Evolutionary conservation across 2,888 invertebrate genomes (phyloP), one percentile per base, ranked within the genome.

Genomic region (Artemia sp.): DNA sequence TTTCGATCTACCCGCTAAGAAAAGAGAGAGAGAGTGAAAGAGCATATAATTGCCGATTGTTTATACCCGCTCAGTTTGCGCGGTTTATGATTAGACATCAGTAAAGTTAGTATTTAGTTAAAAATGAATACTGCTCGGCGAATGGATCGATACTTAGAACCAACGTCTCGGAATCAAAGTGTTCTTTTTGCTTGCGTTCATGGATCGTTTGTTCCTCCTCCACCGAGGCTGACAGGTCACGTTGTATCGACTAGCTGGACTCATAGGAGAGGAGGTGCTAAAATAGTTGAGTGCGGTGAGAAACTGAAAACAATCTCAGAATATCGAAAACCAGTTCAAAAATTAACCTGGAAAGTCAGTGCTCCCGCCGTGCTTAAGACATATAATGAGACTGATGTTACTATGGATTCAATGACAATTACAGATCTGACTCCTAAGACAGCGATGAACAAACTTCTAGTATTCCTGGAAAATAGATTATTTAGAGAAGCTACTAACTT

Each of bases 401-500:
- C 75, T 10, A 74, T 75, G 38, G 74, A 75, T 67, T 74, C 75
- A 14, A 77, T 77, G 75, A 76, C 77, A 0, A 77, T 78, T 64
- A 74, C 76, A 9, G 81, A 81, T 70, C 77, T 81, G 52, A 79
- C 79, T 69, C 81, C 82, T 4, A 76, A 80, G 50, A 79, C 81
- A 72, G 82, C 82, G 51, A 66, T 66, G 14, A 51, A 70, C 38
- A 72, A 79, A 73, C 80, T 93, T 74, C 82, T 92, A 76, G 82
- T 91, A 70, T 80, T 93, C 74, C 88, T 91, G 74, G 93, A 93
- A 77, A 91, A 91, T 10, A 81, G 88, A 51, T 92, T 92, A 79
- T 92, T 89, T 78, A 81, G 90, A n/a, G 93, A 93, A 77, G 92
- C 92, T 8, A 91, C 92, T 0, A 86, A 87, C 66, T 87, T 92